These are phyloP conservation scores for Phallusia fumigata DNA, from an alignment of 23 tunicate species.

Conservation along the genomic window DNA sequence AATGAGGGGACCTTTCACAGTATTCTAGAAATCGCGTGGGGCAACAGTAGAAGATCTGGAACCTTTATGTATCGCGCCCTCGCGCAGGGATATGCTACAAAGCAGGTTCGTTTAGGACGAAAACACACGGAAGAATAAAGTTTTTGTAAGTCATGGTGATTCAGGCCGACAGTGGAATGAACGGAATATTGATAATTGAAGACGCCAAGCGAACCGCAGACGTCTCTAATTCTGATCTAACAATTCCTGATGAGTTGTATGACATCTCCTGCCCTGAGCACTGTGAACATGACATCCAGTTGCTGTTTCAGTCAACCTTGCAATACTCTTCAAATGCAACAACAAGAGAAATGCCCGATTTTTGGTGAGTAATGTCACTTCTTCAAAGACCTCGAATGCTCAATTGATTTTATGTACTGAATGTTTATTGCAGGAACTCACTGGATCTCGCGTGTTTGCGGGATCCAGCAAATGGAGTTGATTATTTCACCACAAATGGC, in stretches of 20 bases:
- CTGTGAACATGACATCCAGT: not conserved
- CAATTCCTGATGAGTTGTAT: not conserved
- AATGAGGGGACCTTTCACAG: no score
- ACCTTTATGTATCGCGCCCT: not conserved
- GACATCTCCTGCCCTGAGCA: not conserved
- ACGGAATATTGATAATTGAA: not conserved
- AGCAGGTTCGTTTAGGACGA: not conserved
- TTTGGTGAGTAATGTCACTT: not conserved
- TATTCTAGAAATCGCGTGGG: no score
- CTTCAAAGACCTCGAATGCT: no score
- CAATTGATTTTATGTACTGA: not conserved
- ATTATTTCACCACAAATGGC: constrained; percentile 3
- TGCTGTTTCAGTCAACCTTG: not conserved
- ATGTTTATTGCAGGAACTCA: not conserved
- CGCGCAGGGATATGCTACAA: constrained; percentile 2
- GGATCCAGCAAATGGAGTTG: not conserved
- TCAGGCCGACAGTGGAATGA: not conserved
- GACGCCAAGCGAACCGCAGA: not conserved
- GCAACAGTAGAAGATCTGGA: not conserved
- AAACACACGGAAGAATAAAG: not conserved
- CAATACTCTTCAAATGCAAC: not conserved
- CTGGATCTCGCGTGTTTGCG: not conserved
- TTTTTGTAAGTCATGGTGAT: not conserved
- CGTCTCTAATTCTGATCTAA: not conserved
- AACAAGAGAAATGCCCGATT: not conserved